Evolutionary conservation across 2,888 invertebrate genomes (phyloP).

Genomic region (Noctua fimbriata): DNA sequence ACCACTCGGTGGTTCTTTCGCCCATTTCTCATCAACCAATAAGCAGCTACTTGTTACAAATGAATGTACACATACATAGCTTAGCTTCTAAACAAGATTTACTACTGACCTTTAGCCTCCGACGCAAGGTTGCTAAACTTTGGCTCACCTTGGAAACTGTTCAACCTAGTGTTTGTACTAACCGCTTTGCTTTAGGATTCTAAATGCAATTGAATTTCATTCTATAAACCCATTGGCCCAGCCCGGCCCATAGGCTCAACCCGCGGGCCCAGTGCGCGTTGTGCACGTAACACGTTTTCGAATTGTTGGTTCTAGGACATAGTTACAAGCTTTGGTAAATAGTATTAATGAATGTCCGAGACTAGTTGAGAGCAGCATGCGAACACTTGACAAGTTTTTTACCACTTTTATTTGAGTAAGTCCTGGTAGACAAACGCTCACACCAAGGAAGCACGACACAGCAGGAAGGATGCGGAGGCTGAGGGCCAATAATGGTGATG

Average conservation of each 20-base stretch:
- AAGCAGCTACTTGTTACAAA: not conserved
- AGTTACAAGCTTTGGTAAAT: not conserved
- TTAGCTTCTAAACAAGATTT: slow-evolving; percentile 22
- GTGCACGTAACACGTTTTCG: not conserved
- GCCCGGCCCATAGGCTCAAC: no score
- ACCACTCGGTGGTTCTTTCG: not conserved
- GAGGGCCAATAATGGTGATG: not conserved
- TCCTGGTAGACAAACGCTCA: not conserved
- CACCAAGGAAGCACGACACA: not conserved
- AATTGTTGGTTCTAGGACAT: not conserved
- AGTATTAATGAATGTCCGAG: not conserved
- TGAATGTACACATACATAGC: not conserved
- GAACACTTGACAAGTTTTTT: not conserved
- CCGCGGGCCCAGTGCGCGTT: not conserved
- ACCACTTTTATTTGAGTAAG: not conserved
- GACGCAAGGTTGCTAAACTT: slow-evolving; percentile 6
- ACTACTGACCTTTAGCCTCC: slow-evolving; percentile 22
- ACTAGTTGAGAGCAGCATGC: no score
- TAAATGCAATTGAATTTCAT: not conserved
- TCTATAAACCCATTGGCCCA: not conserved
- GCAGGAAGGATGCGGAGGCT: not conserved
- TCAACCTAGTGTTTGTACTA: not conserved
- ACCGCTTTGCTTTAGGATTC: not conserved
- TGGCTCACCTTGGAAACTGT: slow-evolving; percentile 19
- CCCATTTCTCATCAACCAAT: not conserved